Percentiles rank a stretch among this genome's conserved stretches.
phyloP scores from a whole-genome alignment of 1,140 invertebrate species.

The Caenorhabditis inopinata region DNA sequence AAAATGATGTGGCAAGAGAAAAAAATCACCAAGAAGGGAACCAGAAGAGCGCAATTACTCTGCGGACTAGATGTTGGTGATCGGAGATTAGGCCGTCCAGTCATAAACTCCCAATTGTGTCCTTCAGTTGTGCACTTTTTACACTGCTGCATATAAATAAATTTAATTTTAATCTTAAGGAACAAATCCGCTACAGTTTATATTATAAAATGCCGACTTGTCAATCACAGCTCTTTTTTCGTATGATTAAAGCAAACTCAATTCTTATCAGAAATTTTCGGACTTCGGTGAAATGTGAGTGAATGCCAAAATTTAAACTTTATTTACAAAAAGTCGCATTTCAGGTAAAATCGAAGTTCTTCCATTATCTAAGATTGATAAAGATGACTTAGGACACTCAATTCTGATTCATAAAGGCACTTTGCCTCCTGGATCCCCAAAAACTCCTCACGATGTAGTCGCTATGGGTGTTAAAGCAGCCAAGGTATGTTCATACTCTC shows the following conservation, averaged over 20 bases:
- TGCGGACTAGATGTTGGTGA: not conserved
- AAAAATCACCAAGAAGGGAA: not conserved
- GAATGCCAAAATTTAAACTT: too few species aligned
- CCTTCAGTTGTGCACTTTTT: too few species aligned
- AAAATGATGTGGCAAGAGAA: conserved; percentile 7
- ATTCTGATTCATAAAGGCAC: conserved; percentile 26
- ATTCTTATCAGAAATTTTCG: not conserved
- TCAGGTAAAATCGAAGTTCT: not conserved
- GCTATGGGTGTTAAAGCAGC: conserved; percentile 33
- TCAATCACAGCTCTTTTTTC: not conserved
- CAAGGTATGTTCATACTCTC: not conserved
- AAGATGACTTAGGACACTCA: conserved; percentile 42
- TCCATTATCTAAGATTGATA: not conserved
- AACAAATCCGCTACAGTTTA: too few species aligned
- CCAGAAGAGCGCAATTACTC: not conserved
- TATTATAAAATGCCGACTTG: not conserved
- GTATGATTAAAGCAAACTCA: not conserved
- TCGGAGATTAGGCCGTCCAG: not conserved
- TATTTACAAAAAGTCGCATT: not conserved
- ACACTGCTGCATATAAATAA: not conserved
- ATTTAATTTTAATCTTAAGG: not conserved
- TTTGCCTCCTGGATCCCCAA: conserved; percentile 27
- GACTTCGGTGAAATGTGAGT: not conserved
- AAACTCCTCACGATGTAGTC: conserved; percentile 41
- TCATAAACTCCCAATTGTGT: too few species aligned